Evolutionary conservation across 2,888 invertebrate genomes (phyloP).

Genomic region (Lepidochrysops patricia): DNA sequence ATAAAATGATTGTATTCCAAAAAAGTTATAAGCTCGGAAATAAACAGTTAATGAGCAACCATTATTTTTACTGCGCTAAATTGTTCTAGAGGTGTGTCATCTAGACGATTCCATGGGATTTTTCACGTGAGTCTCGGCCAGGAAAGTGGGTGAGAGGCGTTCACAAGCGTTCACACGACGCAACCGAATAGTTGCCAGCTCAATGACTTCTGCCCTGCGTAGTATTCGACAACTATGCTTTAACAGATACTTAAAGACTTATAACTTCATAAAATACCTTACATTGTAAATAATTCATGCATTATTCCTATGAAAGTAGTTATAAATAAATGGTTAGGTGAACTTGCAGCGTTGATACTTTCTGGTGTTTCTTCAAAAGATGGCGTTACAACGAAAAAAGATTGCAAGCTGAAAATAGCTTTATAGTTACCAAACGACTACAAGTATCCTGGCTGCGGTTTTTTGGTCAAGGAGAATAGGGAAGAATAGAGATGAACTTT

Average conservation of each 20-base stretch:
- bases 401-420: background rate
- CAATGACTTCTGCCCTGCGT: constrained; percentile 45
- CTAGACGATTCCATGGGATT: constrained; percentile 13
- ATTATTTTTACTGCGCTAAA: background rate
- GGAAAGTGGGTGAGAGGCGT: constrained; percentile 15
- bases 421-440: background rate
- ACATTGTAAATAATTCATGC: background rate
- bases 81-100: background rate
- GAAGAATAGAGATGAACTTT: no score
- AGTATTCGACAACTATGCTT: background rate
- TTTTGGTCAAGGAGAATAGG: no score
- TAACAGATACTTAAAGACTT: background rate
- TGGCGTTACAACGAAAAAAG: background rate
- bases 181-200: constrained; percentile 54
- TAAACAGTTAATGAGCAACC: no score
- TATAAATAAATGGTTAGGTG: background rate
- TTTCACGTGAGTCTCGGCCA: constrained; percentile 11
- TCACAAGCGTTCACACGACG: constrained; percentile 31
- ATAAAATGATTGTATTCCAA: no score
- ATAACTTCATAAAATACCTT: background rate
- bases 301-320: background rate
- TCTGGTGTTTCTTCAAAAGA: background rate
- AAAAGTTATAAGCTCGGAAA: no score
- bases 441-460: background rate
- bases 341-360: background rate